Base-by-base conservation (phyloP, 2,888 invertebrate genomes). In the Catocala nupta region DNA sequence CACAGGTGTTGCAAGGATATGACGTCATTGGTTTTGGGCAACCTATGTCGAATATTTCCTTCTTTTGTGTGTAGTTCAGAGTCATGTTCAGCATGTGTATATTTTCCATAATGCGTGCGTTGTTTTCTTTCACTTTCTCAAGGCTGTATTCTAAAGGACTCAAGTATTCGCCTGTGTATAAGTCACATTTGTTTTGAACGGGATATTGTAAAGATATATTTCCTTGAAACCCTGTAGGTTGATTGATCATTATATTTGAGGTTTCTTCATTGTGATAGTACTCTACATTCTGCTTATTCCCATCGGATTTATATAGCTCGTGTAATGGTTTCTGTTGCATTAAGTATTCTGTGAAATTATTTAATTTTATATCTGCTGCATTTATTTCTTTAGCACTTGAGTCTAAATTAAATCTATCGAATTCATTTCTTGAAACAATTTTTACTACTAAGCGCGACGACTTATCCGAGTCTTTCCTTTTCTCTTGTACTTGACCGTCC, bases 61-160 rank as follows among this genome's bases (percentile, higher is more conserved):
- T 92, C 76, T 91, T 91, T 80, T 92, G 92, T 11, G 94, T 92
- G 65, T 92, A 93, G 75, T 89, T 88, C 51, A 94, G 75, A 51
- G 92, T 92, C 77, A 90, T 87, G 63, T 94, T 94, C 3, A 95
- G 81, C 81, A 92, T 88, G 45, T 90, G 89, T 65, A 94, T 94
- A 66, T 94, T 94, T 82, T 92, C 87, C 93, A 94, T 92, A 44
- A 95, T 94, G 16, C 87, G 85, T 50, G 92, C 93, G 75, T 95
- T 95, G 61, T 92, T 94, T 78, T 91, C 90, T 68, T 92, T 90
- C 3, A 94, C 94, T 77, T 87, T 93, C 78, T 92, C 90, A 36
- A 95, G 80, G 58, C 92, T 92, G 54, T 89, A 85, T 78, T 94
- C 93, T 60, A 94, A 77, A 33, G 90, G 89, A 70, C 86, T 87